Evolutionary conservation across 2,797 vertebrate species (phyloP), one percentile per base, ranked within the genome.

Genomic region (Emydoidea blandingii): DNA sequence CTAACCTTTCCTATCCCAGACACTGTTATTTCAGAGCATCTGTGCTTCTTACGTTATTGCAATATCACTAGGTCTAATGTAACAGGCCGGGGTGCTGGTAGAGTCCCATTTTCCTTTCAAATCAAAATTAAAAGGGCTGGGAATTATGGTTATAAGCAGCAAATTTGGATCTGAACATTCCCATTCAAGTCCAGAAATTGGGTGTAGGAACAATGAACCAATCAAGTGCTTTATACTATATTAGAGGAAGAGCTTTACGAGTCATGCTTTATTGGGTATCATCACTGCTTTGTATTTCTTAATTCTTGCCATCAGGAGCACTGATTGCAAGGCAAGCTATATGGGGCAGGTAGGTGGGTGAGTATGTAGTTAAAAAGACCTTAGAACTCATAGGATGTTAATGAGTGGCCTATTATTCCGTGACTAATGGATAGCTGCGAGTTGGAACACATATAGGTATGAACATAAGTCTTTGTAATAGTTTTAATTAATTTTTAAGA

Each of bases 401-500:
- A 97, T 91, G 68, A 97, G 56, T 14, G 83, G 87, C 90, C 47
- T 76, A 91, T 96, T 96, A 93, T 90, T 86, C 65, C n/a, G 21
- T 92, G 93, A 95, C 92, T 93, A 97, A 97, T 81, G 81, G 96
- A 1, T 15, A 94, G 94, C 86, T 95, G 76, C 80, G 91, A 80
- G 93, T 80, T 91, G 91, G 95, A 96, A 94, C 86, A 89, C 68
- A 94, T 95, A 95, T 95, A 96, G 93, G 85, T 84, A 91, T 53
- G 83, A 81, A 85, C 14, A 1, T 90, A 95, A 95, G 86, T 81
- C 86, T 92, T 83, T 91, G 68, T 62, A 93, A 95, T 91, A 0
- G 2, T 81, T 93, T 96, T 94, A 95, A 96, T 97, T 96, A 91
- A 92, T 96, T 97, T 96, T 97, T 87, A 95, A 97, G 94, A 97